Evolutionary conservation across 2,888 invertebrate species (phyloP).

Genomic region (Alcis repandata): DNA sequence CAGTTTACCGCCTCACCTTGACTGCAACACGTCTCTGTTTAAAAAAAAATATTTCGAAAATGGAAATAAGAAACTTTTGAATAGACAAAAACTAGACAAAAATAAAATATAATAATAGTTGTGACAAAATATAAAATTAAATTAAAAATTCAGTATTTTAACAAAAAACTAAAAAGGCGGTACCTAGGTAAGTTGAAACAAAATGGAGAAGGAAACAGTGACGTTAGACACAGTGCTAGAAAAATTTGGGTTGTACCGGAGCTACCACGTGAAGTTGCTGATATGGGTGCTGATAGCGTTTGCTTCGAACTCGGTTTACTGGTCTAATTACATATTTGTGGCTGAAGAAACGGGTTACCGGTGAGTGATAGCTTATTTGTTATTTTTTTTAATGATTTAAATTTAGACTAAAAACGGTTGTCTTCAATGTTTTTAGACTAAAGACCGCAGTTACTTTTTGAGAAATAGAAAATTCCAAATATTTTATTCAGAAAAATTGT

Average conservation of each 20-base stretch:
- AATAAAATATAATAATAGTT: neutral
- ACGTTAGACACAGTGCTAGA: slow-evolving; percentile 29
- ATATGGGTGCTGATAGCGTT: slow-evolving; percentile 31
- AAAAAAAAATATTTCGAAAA: neutral
- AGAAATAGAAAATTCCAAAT: too few species aligned
- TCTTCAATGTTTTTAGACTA: too few species aligned
- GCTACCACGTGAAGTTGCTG: slow-evolving; percentile 29
- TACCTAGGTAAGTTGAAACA: neutral
- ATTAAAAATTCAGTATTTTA: neutral
- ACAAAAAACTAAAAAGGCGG: too few species aligned
- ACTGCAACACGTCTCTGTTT: neutral
- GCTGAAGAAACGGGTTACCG: slow-evolving; percentile 33
- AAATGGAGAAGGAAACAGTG: slow-evolving; percentile 27
- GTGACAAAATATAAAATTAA: neutral
- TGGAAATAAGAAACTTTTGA: neutral
- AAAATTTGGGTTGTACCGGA: slow-evolving; percentile 19
- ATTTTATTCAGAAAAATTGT: too few species aligned
- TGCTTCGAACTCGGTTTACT: slow-evolving; percentile 28
- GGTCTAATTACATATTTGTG: slow-evolving; percentile 31
- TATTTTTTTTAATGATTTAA: too few species aligned
- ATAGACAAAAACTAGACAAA: neutral
- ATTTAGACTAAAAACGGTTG: too few species aligned
- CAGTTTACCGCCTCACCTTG: slow-evolving; percentile 21
- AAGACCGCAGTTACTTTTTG: too few species aligned
- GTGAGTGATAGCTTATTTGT: slow-evolving; percentile 5